These are phyloP conservation scores for Alviniconcha strummeri DNA, from an alignment of 2,888 invertebrate genomes.

Conservation along the genomic window DNA sequence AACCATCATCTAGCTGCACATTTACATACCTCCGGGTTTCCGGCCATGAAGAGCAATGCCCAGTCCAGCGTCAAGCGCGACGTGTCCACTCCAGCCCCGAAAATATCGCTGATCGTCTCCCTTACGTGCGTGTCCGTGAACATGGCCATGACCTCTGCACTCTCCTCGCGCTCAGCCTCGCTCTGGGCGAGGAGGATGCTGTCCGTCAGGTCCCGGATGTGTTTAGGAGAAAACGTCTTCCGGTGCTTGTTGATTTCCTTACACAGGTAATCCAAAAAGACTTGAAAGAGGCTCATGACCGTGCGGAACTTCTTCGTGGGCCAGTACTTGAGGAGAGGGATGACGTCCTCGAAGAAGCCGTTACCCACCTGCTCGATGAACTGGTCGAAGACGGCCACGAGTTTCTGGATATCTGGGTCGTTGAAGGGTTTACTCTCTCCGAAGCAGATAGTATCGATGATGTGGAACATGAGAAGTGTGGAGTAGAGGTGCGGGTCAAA, in stretches of 20 bases:
- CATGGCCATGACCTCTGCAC: slow-evolving; percentile 30
- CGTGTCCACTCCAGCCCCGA: slow-evolving; percentile 44
- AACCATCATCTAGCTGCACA: too few relatives aligned
- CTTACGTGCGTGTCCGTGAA: slow-evolving; percentile 33
- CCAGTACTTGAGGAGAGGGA: slow-evolving; percentile 29
- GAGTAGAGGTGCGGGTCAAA: slow-evolving; percentile 19
- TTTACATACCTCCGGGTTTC: slow-evolving; percentile 34
- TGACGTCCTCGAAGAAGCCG: slow-evolving; percentile 35
- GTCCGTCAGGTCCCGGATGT: slow-evolving; percentile 39
- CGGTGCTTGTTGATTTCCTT: slow-evolving; percentile 24
- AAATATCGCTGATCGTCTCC: slow-evolving; percentile 34
- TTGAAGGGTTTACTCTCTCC: slow-evolving; percentile 24
- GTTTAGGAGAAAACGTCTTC: slow-evolving; percentile 33
- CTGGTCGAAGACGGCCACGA: slow-evolving; percentile 7
- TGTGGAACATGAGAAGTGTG: slow-evolving; percentile 20
- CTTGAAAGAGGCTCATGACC: neutral
- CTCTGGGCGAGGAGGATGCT: slow-evolving; percentile 37
- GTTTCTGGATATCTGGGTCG: slow-evolving; percentile 10
- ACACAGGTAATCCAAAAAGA: slow-evolving; percentile 2
- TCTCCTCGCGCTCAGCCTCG: slow-evolving; percentile 35
- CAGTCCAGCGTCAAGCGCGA: slow-evolving; percentile 40
- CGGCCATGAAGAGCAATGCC: slow-evolving; percentile 38
- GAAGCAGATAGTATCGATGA: slow-evolving; percentile 28
- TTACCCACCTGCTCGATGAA: slow-evolving; percentile 15
- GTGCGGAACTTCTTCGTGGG: slow-evolving; percentile 22